A percentile compares a stretch with the other conserved stretches of the same genome.
Evolutionary conservation across 2,888 invertebrate species (phyloP).

Genomic region (Melitaea athalia): DNA sequence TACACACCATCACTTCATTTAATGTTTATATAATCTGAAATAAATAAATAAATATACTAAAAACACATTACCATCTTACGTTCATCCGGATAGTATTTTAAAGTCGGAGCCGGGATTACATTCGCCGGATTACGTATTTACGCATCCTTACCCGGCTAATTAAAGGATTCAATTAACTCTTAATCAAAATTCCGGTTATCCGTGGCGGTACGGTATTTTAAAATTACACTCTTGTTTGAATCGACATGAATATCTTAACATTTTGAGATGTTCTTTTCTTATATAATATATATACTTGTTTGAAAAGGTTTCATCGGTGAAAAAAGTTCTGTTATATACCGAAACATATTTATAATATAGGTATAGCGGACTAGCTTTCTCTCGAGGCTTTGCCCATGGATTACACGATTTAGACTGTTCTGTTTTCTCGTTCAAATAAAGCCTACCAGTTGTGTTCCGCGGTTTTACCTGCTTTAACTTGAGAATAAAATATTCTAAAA

Average conservation of each 20-base stretch:
- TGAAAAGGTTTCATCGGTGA: too few relatives aligned
- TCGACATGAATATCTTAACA: not conserved
- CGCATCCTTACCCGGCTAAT: slow-evolving; percentile 45
- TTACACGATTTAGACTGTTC: too few relatives aligned
- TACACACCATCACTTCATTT: too few relatives aligned
- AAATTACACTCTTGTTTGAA: not conserved
- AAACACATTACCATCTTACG: too few relatives aligned
- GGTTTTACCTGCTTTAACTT: too few relatives aligned
- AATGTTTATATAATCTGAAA: not conserved
- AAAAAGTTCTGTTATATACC: too few relatives aligned
- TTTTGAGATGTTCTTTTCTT: not conserved
- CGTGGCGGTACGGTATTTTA: slow-evolving; percentile 25
- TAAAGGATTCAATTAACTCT: slow-evolving; percentile 50
- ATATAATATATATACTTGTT: not conserved
- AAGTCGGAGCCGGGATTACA: slow-evolving; percentile 40
- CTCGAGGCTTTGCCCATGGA: too few relatives aligned
- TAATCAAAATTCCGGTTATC: slow-evolving; percentile 44
- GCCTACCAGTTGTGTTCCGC: too few relatives aligned
- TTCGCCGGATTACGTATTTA: slow-evolving; percentile 43
- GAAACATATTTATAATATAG: too few relatives aligned
- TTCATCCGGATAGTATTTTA: slow-evolving; percentile 25
- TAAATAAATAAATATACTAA: not conserved
- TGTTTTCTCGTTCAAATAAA: too few relatives aligned
- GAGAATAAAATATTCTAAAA: too few relatives aligned
- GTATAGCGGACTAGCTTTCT: too few relatives aligned